Evolutionary conservation across 1,140 invertebrate genomes (phyloP).

Genomic region (Maconellicoccus hirsutus): DNA sequence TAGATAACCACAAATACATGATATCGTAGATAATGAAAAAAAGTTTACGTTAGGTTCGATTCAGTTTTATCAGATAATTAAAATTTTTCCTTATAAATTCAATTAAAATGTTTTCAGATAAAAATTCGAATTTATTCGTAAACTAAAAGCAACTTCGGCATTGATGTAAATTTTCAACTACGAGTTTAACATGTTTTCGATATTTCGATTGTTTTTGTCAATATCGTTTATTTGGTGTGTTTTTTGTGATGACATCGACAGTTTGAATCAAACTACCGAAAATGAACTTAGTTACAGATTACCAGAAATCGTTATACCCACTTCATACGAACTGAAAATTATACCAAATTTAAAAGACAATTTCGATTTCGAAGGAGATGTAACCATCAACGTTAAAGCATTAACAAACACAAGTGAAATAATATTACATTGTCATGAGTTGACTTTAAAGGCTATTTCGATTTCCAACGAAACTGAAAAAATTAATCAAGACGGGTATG

Average conservation of each 20-base stretch:
- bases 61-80: no score
- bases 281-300: constrained; percentile 40
- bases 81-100: no score
- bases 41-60: no score
- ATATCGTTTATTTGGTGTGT: not conserved
- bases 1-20: no score
- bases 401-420: not conserved
- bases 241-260: not conserved
- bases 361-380: constrained; percentile 46
- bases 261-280: not conserved
- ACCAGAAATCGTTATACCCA: constrained; percentile 46
- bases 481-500: not conserved
- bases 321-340: constrained; percentile 52
- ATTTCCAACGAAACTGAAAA: not conserved
- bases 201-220: not conserved
- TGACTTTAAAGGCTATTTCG: not conserved
- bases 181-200: not conserved
- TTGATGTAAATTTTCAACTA: no score
- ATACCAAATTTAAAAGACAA: constrained; percentile 42
- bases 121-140: no score
- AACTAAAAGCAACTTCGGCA: no score
- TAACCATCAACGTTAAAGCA: not conserved
- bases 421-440: not conserved
- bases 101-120: no score
- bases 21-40: no score